Conservation (phyloP, 2,113 vertebrate species). For the Ameiurus melas region DNA sequence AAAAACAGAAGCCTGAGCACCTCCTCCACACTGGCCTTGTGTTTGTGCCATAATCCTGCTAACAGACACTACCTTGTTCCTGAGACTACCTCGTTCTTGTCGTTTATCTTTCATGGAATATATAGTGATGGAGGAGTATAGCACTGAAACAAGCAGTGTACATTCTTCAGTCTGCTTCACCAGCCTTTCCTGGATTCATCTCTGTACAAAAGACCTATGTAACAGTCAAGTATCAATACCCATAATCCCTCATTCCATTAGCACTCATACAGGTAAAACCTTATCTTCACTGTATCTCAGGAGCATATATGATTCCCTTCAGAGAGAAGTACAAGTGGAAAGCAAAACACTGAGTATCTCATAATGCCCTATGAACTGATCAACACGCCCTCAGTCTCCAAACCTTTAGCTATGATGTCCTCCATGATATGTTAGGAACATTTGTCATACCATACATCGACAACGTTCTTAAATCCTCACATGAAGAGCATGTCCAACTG, state of each 20-base stretch:
- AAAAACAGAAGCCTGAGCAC: neutral
- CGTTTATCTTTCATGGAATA: neutral
- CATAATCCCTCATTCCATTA: neutral
- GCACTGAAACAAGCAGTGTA: neutral
- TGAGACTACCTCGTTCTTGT: neutral
- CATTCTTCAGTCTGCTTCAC: neutral
- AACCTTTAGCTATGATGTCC: neutral
- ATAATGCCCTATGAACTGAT: neutral
- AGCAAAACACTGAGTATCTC: neutral
- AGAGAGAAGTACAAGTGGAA: neutral
- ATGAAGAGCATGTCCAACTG: neutral
- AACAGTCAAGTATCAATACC: neutral
- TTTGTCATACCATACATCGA: neutral
- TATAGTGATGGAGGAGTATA: neutral
- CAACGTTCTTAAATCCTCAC: neutral
- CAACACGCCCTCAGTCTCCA: neutral
- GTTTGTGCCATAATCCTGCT: neutral
- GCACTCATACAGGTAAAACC: neutral
- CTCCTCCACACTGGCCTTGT: neutral
- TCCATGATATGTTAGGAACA: neutral
- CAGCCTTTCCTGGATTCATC: neutral
- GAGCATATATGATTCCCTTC: neutral
- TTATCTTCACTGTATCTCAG: neutral
- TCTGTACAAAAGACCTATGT: neutral
- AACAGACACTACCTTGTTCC: neutral